A percentile compares a stretch with the other conserved stretches of the same genome.
Evolutionary conservation across 37 sponge, comb jelly and placozoan species (phyloP).

Genomic region (Cliona cf. orientalis): DNA sequence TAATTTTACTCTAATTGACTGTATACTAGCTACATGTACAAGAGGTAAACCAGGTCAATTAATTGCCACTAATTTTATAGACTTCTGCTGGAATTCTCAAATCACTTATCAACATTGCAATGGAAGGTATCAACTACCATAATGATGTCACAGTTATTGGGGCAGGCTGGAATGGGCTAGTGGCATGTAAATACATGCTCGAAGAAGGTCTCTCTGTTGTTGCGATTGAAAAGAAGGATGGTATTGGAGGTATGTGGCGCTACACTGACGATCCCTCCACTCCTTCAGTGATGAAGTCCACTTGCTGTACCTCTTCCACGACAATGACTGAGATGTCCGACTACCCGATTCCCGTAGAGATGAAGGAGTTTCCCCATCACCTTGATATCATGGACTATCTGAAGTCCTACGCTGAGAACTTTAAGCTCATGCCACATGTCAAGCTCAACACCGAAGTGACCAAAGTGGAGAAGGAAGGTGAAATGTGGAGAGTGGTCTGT

Average conservation of each 20-base stretch:
- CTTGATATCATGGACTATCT: conserved; percentile 74
- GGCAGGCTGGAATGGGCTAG: conserved; percentile 89
- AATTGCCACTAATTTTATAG: too few species aligned
- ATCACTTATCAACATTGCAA: too few species aligned
- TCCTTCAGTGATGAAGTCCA: conserved; percentile 81
- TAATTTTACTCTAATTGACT: too few species aligned
- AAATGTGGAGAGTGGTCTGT: conserved; percentile 58
- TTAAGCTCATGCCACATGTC: conserved; percentile 81
- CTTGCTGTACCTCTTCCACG: conserved; percentile 63
- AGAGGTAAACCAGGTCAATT: too few species aligned
- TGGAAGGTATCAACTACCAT: too few species aligned
- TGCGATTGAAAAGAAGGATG: conserved; percentile 81
- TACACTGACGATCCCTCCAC: conserved; percentile 76
- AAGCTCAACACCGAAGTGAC: conserved; percentile 64
- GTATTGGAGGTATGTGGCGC: conserved; percentile 91
- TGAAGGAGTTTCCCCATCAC: conserved; percentile 84
- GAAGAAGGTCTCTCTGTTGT: conserved; percentile 89
- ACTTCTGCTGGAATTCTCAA: too few species aligned
- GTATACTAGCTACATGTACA: too few species aligned
- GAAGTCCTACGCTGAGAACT: conserved; percentile 62
- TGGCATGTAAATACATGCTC: conserved; percentile 82
- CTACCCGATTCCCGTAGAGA: conserved; percentile 88
- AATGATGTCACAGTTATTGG: conserved; percentile 95
- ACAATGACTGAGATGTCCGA: conserved; percentile 91
- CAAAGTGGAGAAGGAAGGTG: conserved; percentile 51